These are phyloP conservation scores for Cyanoramphus novaezelandiae DNA, from an alignment of 2,113 vertebrate genomes.

Conservation along the genomic window DNA sequence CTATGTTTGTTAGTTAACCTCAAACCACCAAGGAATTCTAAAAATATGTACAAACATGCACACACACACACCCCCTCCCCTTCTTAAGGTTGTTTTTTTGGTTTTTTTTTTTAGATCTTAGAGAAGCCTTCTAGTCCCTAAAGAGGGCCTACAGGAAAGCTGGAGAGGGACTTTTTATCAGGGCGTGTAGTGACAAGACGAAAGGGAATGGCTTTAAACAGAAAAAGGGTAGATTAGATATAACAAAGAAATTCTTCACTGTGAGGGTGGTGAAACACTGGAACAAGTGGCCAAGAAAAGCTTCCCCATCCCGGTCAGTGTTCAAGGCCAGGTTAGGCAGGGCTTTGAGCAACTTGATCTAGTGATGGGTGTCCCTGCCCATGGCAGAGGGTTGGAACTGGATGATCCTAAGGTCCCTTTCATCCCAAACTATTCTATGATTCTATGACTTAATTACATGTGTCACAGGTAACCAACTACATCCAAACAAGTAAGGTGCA, in stretches of 20 bases:
- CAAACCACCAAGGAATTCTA: not conserved
- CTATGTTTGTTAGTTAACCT: not conserved
- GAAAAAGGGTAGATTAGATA: not conserved
- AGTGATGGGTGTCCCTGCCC: fast-evolving
- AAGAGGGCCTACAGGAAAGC: not conserved
- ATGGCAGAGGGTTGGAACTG: not conserved
- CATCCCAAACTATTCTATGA: not conserved
- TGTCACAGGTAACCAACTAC: not conserved
- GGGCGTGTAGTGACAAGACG: fast-evolving
- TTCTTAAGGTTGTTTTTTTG: not conserved
- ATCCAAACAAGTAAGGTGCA: not conserved
- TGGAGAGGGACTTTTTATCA: not conserved
- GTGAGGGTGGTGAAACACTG: not conserved
- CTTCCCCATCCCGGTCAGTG: not conserved
- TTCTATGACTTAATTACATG: not conserved
- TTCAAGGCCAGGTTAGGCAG: not conserved
- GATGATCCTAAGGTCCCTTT: not conserved
- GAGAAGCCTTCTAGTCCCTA: not conserved
- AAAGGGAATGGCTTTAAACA: not conserved
- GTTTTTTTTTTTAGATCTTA: not conserved
- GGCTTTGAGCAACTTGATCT: not conserved
- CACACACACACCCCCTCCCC: fast-evolving
- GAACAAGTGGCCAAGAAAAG: not conserved
- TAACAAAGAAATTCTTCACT: not conserved
- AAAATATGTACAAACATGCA: not conserved